Base-by-base conservation (phyloP, 2,888 invertebrate species). In the Drosophila sordidula region DNA sequence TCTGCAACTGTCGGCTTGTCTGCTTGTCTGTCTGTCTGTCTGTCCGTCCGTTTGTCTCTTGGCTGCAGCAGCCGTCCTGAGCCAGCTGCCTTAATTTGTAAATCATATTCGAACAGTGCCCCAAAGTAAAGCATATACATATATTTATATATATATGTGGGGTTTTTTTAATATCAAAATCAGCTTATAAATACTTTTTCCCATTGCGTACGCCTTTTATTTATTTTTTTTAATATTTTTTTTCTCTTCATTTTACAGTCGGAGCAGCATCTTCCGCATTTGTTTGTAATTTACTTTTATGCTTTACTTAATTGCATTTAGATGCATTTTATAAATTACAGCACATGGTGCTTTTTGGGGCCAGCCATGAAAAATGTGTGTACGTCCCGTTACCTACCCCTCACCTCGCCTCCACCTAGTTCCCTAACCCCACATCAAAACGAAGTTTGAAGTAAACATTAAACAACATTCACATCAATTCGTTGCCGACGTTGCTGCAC, bases 281-380 rank as follows among this genome's bases (percentile, higher is more conserved):
- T 76, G 87, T 85, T 88, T 89, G 89, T 89, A 89, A 84, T 85
- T 85, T 87, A 89, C 87, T 84, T 84, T 89, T 83, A 89, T 80
- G 89, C 89, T 84, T 89, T 83, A 79, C 83, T 90, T 89, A 90
- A 89, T 89, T 89, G 87, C 87, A 88, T 89, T 80, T 80, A 82
- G 89, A 80, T 89, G 89, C 82, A 87, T 89, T 90, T 82, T 90
- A 84, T 87, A 87, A 84, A 90, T 87, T 85, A 84, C 90, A 78
- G 70, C 74, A 75, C 68, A 80, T 82, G 72, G 41, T 57, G 63
- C 56, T 34, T 18, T 29, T 29, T 42, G 22, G n/a, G 59, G 44
- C 67, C 57, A 51, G 54, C 57, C 73, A 73, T 73, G 62, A 67
- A 63, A 58, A 50, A 45, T 50, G 26, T 47, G 34, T 55, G 16